Percentiles rank a stretch among this genome's conserved stretches.
Evolutionary conservation across 2,113 vertebrate genomes (phyloP).

Genomic region (Leptobrachium ailaonicum): DNA sequence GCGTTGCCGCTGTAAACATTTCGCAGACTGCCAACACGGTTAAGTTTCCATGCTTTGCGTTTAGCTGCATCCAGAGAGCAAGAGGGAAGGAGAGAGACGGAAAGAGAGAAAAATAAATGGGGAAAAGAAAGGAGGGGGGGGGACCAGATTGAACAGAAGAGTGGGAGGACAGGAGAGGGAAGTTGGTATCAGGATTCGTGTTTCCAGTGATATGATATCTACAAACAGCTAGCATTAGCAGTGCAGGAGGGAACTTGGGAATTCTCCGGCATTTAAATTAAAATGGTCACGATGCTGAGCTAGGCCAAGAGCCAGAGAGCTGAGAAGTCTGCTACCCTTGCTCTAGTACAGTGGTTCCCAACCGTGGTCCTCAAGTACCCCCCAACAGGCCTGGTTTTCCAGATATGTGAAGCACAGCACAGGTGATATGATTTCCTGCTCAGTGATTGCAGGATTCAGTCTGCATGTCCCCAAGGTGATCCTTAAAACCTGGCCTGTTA

Average conservation of each 20-base stretch:
- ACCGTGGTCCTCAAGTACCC: too few species aligned
- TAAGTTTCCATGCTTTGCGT: slow-evolving; percentile 93
- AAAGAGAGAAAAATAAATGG: slow-evolving; percentile 59
- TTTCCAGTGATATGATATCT: neutral
- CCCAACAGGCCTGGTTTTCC: too few species aligned
- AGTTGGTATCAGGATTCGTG: neutral
- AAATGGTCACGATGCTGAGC: too few species aligned
- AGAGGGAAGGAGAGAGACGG: slow-evolving; percentile 57
- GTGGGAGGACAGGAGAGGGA: slow-evolving; percentile 14
- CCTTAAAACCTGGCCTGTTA: too few species aligned
- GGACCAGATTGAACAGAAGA: slow-evolving; percentile 7
- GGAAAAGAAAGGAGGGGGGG: slow-evolving; percentile 62
- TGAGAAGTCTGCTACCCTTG: too few species aligned
- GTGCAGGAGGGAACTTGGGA: neutral
- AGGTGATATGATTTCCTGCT: too few species aligned
- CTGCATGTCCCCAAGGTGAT: too few species aligned
- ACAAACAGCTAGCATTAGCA: slow-evolving; percentile 10
- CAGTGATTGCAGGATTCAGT: too few species aligned
- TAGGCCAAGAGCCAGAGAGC: too few species aligned
- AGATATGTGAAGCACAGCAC: too few species aligned
- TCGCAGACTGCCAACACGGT: slow-evolving; percentile 91
- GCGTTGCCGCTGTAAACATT: slow-evolving; percentile 88
- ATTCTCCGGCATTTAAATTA: neutral
- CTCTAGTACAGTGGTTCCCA: too few species aligned
- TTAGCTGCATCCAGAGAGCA: slow-evolving; percentile 89